These are phyloP conservation scores for Mixornis gularis DNA, from an alignment of 2,113 vertebrate species.

Conservation along the genomic window DNA sequence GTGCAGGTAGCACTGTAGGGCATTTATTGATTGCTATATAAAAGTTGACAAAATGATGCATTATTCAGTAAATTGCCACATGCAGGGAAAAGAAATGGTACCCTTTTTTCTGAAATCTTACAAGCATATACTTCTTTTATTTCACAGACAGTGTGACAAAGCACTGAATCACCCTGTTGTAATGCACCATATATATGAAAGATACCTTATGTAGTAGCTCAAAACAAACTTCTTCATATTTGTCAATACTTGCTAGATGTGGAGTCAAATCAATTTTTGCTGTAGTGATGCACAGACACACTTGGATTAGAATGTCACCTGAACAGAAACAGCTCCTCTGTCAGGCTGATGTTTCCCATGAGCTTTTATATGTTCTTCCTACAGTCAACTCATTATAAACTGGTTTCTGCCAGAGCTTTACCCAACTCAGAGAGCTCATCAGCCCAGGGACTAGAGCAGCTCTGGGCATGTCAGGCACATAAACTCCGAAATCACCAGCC, in stretches of 20 bases:
- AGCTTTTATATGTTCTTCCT: not conserved
- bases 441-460: not conserved
- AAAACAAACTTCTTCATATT: not conserved
- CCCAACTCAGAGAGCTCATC: not conserved
- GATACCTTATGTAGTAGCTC: not conserved
- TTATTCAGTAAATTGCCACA: constrained; percentile 54
- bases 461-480: not conserved
- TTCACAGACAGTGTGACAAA: not conserved
- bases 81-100: not conserved
- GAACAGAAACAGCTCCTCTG: not conserved
- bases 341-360: not conserved
- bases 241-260: not conserved
- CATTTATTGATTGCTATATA: constrained; percentile 37
- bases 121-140: not conserved
- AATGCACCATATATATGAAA: not conserved
- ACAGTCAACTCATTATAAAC: not conserved
- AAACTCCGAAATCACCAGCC: not conserved
- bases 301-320: constrained; percentile 7
- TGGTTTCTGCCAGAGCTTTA: not conserved
- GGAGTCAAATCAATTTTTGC: not conserved
- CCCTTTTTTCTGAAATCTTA: not conserved
- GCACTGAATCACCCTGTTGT: not conserved
- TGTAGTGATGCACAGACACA: not conserved
- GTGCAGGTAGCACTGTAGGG: not conserved
- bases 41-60: constrained; percentile 52